Evolutionary conservation across 2,888 invertebrate genomes (phyloP).

Genomic region (Acleris emargana): DNA sequence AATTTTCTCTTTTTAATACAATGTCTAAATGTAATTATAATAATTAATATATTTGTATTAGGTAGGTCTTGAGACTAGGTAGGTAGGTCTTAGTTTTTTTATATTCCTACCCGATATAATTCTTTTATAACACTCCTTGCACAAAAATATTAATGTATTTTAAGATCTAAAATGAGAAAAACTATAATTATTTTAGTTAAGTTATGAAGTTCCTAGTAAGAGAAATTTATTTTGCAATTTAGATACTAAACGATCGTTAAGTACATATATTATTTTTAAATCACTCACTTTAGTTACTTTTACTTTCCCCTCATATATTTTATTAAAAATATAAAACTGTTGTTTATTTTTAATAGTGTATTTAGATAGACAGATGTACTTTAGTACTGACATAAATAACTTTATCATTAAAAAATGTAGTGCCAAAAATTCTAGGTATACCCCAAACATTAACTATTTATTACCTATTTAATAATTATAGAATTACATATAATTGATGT

Average conservation of each 20-base stretch:
- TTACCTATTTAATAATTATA: conserved; percentile 45
- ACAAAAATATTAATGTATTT: not conserved
- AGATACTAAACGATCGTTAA: not conserved
- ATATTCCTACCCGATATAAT: no score
- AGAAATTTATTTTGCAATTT: conserved; percentile 11
- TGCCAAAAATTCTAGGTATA: conserved; percentile 54
- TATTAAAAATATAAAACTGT: conserved; percentile 4
- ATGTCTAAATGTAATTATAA: not conserved
- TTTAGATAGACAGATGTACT: conserved; percentile 19
- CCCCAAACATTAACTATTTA: conserved; percentile 24
- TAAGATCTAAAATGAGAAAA: not conserved
- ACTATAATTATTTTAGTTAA: not conserved
- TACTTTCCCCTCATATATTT: conserved; percentile 24
- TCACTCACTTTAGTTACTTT: conserved; percentile 5
- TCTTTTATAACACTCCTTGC: not conserved
- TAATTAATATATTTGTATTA: conserved; percentile 2
- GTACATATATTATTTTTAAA: not conserved
- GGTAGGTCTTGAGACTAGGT: no score
- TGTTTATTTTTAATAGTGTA: conserved; percentile 3
- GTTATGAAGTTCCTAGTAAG: conserved; percentile 25
- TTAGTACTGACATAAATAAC: not conserved
- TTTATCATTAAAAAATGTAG: conserved; percentile 42
- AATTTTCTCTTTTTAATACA: no score
- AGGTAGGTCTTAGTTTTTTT: no score
- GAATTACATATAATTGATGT: conserved; percentile 37